Conservation (phyloP, 2,888 invertebrate genomes). For the Physocephala rufipes region DNA sequence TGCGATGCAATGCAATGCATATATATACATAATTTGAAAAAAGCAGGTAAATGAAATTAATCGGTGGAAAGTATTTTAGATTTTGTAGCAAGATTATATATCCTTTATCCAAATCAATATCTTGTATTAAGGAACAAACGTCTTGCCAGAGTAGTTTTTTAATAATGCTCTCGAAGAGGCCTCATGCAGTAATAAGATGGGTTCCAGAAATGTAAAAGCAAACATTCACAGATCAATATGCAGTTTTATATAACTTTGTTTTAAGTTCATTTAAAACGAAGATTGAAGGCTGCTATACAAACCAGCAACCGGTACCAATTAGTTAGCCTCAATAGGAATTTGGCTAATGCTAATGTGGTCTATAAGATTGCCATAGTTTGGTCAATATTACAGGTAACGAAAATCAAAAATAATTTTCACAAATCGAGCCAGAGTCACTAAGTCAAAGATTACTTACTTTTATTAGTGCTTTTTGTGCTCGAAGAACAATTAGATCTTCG, state of each 20-base stretch:
- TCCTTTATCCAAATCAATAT: constrained; percentile 36
- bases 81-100: constrained; percentile 41
- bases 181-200: constrained; percentile 21
- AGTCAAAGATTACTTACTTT: constrained; percentile 58
- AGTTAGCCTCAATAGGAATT: constrained; percentile 34
- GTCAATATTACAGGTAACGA: constrained; percentile 43
- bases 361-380: not conserved
- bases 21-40: not conserved
- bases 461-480: constrained; percentile 62
- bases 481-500: constrained; percentile 54
- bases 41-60: too few species aligned
- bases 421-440: constrained; percentile 60
- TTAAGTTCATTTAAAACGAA: constrained; percentile 46
- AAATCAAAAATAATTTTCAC: constrained; percentile 22
- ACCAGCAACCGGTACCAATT: constrained; percentile 42
- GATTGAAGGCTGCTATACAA: constrained; percentile 57
- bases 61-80: too few species aligned
- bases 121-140: constrained; percentile 46
- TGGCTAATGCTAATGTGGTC: not conserved
- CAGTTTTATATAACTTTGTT: constrained; percentile 56
- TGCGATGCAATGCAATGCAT: not conserved
- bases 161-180: not conserved
- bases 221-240: constrained; percentile 29
- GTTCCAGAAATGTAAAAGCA: not conserved
- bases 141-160: constrained; percentile 44